Evolutionary conservation across 2,113 vertebrate species (phyloP).

Genomic region (Parus major): DNA sequence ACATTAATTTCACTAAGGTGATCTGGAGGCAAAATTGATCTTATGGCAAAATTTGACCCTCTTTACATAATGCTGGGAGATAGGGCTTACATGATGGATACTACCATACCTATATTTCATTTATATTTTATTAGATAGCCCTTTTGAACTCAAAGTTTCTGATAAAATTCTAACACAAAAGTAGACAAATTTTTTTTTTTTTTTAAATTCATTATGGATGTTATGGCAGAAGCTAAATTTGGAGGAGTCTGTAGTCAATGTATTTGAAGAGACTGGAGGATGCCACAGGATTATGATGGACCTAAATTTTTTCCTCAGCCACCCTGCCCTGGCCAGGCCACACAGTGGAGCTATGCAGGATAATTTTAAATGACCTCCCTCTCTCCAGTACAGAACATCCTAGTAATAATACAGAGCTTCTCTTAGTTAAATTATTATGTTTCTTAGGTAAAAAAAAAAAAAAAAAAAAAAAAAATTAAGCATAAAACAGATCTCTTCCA

Average conservation of each 20-base stretch:
- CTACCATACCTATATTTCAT: neutral
- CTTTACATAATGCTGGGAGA: neutral
- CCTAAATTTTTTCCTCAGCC: neutral
- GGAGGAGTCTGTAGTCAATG: neutral
- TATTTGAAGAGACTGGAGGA: neutral
- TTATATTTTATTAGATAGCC: neutral
- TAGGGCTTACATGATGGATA: neutral
- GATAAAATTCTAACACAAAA: neutral
- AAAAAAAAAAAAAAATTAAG: neutral
- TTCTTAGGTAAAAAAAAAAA: conserved; percentile 2
- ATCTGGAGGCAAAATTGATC: neutral
- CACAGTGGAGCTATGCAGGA: neutral
- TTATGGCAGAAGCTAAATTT: neutral
- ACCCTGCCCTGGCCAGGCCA: neutral
- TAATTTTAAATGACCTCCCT: neutral
- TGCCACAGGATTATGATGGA: neutral
- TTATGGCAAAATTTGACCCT: neutral
- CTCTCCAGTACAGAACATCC: neutral
- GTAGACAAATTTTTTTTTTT: neutral
- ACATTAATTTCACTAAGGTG: neutral
- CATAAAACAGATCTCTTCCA: neutral
- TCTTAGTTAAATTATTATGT: neutral
- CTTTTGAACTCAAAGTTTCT: neutral
- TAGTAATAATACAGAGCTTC: neutral
- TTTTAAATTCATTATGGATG: neutral